Conservation (phyloP, 1,140 invertebrate genomes). For the Tetranychus cinnabarinus region DNA sequence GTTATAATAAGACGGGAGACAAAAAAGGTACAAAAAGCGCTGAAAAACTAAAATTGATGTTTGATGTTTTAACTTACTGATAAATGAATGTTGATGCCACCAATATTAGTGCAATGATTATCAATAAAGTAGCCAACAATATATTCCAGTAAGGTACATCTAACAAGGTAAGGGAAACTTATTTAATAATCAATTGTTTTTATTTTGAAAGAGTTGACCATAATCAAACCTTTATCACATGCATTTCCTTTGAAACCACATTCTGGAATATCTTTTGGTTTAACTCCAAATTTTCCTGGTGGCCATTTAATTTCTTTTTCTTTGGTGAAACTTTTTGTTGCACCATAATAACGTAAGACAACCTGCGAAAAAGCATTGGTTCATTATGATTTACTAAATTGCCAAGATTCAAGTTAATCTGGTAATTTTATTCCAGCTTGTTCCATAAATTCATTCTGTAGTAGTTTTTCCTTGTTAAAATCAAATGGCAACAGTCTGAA, state of each 20-base stretch:
- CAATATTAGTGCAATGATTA: constrained; percentile 19
- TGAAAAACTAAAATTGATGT: too few relatives aligned
- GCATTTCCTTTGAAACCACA: constrained; percentile 11
- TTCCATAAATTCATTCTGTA: too few relatives aligned
- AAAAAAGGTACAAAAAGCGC: too few relatives aligned
- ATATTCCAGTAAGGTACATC: constrained; percentile 20
- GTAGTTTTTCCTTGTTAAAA: too few relatives aligned
- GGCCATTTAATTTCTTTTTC: constrained; percentile 44
- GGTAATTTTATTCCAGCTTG: too few relatives aligned
- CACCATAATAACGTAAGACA: neutral
- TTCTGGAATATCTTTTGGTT: constrained; percentile 37
- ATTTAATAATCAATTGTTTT: neutral
- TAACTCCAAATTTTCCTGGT: constrained; percentile 33
- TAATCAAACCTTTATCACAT: neutral
- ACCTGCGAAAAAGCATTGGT: neutral
- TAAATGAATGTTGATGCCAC: constrained; percentile 7
- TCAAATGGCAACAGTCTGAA: too few relatives aligned
- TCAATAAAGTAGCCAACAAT: constrained; percentile 20
- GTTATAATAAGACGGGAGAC: too few relatives aligned
- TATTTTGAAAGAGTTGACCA: too few relatives aligned
- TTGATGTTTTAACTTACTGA: too few relatives aligned
- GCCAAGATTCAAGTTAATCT: neutral
- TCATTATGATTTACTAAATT: neutral
- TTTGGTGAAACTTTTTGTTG: neutral
- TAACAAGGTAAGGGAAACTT: constrained; percentile 12